phyloP scores from a whole-genome alignment of 2,888 invertebrate genomes.

The Tholera decimalis region DNA sequence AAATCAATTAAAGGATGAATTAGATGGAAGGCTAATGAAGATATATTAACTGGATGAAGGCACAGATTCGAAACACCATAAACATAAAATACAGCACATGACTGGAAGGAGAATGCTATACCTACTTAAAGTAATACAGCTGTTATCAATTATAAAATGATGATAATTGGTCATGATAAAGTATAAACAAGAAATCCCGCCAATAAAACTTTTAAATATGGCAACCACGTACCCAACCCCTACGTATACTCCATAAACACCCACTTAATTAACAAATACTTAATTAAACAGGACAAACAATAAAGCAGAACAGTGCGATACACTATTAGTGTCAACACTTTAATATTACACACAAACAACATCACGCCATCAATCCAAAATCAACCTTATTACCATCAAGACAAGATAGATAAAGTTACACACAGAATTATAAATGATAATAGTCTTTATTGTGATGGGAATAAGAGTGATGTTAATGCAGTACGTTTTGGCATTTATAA shows the following conservation, averaged over 20 bases:
- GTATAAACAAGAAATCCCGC: not conserved
- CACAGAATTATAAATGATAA: conserved; percentile 8
- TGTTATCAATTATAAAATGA: not conserved
- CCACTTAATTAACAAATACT: conserved; percentile 63
- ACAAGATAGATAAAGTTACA: conserved; percentile 8
- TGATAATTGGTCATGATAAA: not conserved
- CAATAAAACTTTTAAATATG: conserved; percentile 29
- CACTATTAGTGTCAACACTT: conserved; percentile 62
- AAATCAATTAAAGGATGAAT: no score
- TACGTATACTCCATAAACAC: conserved; percentile 44
- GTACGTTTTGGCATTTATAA: conserved; percentile 60
- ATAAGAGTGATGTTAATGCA: conserved; percentile 38
- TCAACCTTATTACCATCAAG: conserved; percentile 17
- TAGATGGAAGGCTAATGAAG: no score
- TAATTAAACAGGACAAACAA: conserved; percentile 59
- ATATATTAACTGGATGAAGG: no score
- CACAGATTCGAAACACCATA: no score
- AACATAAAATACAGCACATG: no score
- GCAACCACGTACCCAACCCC: conserved; percentile 12
- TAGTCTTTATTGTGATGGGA: conserved; percentile 27
- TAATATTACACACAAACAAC: conserved; percentile 35
- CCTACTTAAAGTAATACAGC: no score
- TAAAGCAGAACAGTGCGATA: conserved; percentile 57
- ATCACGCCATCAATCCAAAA: conserved; percentile 31
- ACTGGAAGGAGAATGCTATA: no score